Percentiles rank a stretch among this genome's conserved stretches.
Evolutionary conservation across 2,113 vertebrate genomes (phyloP).

Genomic region (Rhynchomys soricoides): DNA sequence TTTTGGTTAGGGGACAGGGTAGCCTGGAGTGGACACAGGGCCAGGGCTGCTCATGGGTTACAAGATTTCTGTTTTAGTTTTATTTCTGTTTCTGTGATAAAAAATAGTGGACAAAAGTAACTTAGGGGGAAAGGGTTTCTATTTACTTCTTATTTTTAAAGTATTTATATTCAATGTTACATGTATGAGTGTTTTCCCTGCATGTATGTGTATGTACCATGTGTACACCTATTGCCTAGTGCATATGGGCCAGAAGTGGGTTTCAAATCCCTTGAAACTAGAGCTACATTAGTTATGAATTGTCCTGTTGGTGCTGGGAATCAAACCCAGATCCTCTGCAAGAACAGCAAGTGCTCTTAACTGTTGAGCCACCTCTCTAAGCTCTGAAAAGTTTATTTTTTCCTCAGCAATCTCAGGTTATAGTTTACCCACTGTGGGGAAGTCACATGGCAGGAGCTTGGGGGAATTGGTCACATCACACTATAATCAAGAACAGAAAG

Average conservation of each 20-base stretch:
- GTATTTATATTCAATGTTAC: background rate
- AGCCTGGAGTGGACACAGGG: background rate
- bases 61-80: background rate
- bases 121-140: background rate
- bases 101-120: background rate
- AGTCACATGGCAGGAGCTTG: background rate
- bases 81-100: background rate
- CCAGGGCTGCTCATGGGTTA: background rate
- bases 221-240: background rate
- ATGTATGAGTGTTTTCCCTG: background rate
- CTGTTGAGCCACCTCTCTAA: background rate
- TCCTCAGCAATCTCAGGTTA: background rate
- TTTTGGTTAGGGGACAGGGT: background rate
- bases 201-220: background rate
- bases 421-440: background rate
- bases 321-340: background rate
- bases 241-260: background rate
- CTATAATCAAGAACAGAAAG: background rate
- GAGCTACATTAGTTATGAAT: background rate
- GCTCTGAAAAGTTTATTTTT: no score
- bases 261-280: background rate
- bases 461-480: background rate
- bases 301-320: background rate
- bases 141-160: background rate
- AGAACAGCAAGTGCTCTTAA: background rate